Evolutionary conservation across 2,888 invertebrate genomes (phyloP).

Genomic region (Caenorhabditis japonica): DNA sequence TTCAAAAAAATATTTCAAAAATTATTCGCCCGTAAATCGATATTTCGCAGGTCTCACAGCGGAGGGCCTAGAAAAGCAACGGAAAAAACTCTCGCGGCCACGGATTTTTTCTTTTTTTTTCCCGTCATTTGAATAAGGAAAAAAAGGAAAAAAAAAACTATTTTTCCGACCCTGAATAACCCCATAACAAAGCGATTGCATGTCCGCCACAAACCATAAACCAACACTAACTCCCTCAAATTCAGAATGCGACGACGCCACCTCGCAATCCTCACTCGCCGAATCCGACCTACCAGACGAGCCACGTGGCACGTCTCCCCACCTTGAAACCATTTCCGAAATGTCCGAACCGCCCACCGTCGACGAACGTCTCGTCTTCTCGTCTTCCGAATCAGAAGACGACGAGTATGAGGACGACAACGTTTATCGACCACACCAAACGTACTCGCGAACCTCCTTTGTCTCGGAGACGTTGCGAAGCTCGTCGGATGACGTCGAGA

Average conservation of each 20-base stretch:
- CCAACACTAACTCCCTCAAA: neutral
- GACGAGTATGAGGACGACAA: constrained; percentile 40
- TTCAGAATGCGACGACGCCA: constrained; percentile 44
- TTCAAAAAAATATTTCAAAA: too few species aligned
- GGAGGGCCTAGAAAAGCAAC: too few species aligned
- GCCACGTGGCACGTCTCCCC: constrained; percentile 33
- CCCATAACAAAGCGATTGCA: too few species aligned
- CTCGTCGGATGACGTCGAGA: constrained; percentile 46
- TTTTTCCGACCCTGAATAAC: too few species aligned
- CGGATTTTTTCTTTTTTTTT: too few species aligned
- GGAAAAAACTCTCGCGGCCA: too few species aligned
- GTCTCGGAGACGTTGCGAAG: constrained; percentile 53
- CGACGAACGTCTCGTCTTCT: constrained; percentile 49
- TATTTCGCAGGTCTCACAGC: too few species aligned
- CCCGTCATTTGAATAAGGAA: too few species aligned
- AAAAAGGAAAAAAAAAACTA: too few species aligned
- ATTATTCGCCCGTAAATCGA: too few species aligned
- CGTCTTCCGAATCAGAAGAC: constrained; percentile 47
- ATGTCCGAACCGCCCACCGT: constrained; percentile 38
- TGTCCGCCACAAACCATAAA: constrained; percentile 9
- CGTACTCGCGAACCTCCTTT: constrained; percentile 41
- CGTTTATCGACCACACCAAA: constrained; percentile 1
- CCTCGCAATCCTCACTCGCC: constrained; percentile 52
- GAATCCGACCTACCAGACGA: constrained; percentile 51
- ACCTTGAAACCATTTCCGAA: constrained; percentile 50